Base-by-base conservation (phyloP, 2,797 vertebrate species). In the Hoplostethus atlanticus region DNA sequence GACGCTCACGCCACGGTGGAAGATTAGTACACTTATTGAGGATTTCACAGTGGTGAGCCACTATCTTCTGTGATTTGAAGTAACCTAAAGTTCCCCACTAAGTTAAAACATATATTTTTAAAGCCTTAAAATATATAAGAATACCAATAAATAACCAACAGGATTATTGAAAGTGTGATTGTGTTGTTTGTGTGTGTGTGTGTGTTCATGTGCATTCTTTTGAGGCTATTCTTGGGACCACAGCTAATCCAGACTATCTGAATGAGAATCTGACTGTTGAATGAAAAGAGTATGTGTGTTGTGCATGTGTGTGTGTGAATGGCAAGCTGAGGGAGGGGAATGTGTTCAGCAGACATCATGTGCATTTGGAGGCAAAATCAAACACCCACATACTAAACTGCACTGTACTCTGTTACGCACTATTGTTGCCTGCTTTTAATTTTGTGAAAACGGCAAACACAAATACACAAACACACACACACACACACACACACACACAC, bases 261-360 rank as follows among this genome's bases (percentile, higher is more conserved):
- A 89, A 90, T 92, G 79, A 83, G 85, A 90, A 87, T 79, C 57
- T 50, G 73, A 64, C 59, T 66, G 62, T 63, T 87, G 85, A 86
- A 83, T 79, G 70, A 85, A 80, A 77, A 52, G 52, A 78, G 60
- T 81, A 68, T 79, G 50, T 52, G 50, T 52, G 50, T 25, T 52
- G 50, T 52, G 70, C 76, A 75, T 79, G 46, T 64, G 57, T 81
- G 9, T 67, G 61, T 52, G 63, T 71, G 59, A 54, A 42, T 36
- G 1, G 65, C 52, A 63, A 52, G 68, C 64, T 10, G n/a, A 75
- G 69, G 64, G 55, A 68, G 36, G 52, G 44, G 64, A 50, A 34
- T 47, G 16, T 47, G 46, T 47, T 15, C 46, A 47, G 46, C 46
- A 47, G 12, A 47, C 64, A 72, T 72, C 51, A 61, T 12, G 38